Evolutionary conservation across 2,113 vertebrate species (phyloP).

Genomic region (Rattus rattus): DNA sequence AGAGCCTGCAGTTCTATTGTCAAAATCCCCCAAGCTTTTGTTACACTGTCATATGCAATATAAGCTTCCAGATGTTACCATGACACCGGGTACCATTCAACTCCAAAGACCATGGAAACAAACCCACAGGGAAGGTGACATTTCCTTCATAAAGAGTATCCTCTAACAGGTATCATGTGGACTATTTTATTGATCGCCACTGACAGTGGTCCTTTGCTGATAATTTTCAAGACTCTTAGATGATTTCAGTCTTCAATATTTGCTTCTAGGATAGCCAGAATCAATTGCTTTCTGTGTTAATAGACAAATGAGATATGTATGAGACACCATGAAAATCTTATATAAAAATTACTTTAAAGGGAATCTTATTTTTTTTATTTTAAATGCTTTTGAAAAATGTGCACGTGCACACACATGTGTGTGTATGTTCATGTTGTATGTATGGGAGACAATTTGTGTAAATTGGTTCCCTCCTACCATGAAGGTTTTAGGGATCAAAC

Average conservation of each 20-base stretch:
- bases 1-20: background rate
- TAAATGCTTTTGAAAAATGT: background rate
- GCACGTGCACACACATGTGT: background rate
- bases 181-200: background rate
- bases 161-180: background rate
- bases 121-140: background rate
- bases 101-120: background rate
- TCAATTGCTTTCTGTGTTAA: background rate
- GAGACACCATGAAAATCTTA: background rate
- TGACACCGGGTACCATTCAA: background rate
- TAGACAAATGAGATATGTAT: background rate
- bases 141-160: constrained; percentile 42
- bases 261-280: background rate
- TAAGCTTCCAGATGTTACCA: background rate
- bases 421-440: no score
- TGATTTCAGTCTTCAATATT: constrained; percentile 33
- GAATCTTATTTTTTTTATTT: background rate
- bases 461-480: background rate
- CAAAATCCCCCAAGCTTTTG: background rate
- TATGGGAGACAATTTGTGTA: background rate
- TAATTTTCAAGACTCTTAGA: constrained; percentile 18
- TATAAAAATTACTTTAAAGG: background rate
- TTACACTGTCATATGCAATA: background rate
- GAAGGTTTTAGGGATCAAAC: background rate
- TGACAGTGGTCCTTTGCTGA: background rate